Base-by-base conservation (phyloP, 2,113 vertebrate genomes). In the Desmodus rotundus region DNA sequence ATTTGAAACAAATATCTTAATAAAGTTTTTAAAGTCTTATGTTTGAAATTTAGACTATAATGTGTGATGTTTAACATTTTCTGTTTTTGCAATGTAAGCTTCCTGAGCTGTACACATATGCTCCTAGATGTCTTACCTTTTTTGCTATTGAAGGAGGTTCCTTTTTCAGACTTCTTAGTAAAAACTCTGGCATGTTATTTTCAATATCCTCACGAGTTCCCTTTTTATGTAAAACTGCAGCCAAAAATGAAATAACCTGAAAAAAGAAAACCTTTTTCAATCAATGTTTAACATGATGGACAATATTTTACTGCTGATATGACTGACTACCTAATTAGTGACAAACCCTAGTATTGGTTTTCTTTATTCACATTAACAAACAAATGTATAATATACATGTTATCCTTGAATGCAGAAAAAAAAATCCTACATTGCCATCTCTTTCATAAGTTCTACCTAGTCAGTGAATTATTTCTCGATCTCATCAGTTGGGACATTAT, bases 181-280 rank as follows among this genome's bases (percentile, higher is more conserved):
- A 98, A 98, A 99, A 99, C 74, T 99, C 98, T 43, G 99, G 99
- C 97, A 99, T 99, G 90, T 99, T 99, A 95, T 99, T 99, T 97
- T 99, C 98, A 95, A 99, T 98, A 97, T 99, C 99, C n/a, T 99
- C 98, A 98, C 98, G 98, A 78, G 99, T 99, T 82, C 99, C 99
- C 13, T 98, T 99, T 98, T 99, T 99, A 96, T 98, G 98, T 88
- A 99, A 97, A 93, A 99, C 98, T 94, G 99, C 99, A 98, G 99
- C 99, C 98, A 99, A 98, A 98, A 99, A 99, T 15, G 99, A 99
- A 97, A 99, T 99, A 45, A 99, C 99, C 99, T 99, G 81, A 94
- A 70, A 91, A 72, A 95, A 96, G 77, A 90, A 86, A 38, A 56
- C 11, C 73, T 89, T 74, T 91, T 70, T 94, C 13, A 95, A 70